Evolutionary conservation across 1,140 invertebrate species (phyloP), one percentile per base, ranked within the genome.

Genomic region (Probaryconus sp.): DNA sequence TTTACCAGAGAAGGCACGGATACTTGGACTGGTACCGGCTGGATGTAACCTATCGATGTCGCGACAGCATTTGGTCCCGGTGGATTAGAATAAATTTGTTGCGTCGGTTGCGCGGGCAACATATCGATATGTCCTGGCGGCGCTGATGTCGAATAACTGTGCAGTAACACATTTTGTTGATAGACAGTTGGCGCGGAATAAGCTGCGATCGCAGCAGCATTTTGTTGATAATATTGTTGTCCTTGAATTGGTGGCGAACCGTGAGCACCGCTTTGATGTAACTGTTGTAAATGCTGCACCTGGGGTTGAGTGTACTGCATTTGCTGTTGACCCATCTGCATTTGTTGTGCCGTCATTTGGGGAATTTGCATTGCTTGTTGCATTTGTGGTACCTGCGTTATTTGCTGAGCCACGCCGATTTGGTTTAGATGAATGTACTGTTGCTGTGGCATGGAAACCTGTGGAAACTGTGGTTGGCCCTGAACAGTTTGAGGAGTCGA

Each of bases 401-500:
- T 85, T 26, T 89, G 89, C 47, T 89, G 87, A 0, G 89, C 83
- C 16, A 90, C 88, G 9, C 84, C 87, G 76, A 90, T 88, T 51
- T 85, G 82, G 86, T 83, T 86, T 9, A 85, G 63, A 17, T 87
- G 86, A 48, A 86, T 83, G 11, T 77, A 79, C 14, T 88, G 86
- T 63, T 88, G 88, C 5, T 88, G 86, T 5, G 87, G 89, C 48
- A 90, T 81, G 11, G 81, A 63, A 3, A 85, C 81, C 53, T 86
- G 89, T 9, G 90, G 85, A 79, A 91, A 90, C 16, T 86, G 80
- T 14, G 85, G 79, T 30, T 90, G 89, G 10, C 79, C 70, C 43
- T 84, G 84, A 3, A 88, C 81, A 13, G 83, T 82, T 68, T 91
- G 90, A 33, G 89, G 90, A 2, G 90, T 87, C 9, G 90, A 89